phyloP scores from a whole-genome alignment of 1,140 invertebrate genomes.

The Caerostris darwini region DNA sequence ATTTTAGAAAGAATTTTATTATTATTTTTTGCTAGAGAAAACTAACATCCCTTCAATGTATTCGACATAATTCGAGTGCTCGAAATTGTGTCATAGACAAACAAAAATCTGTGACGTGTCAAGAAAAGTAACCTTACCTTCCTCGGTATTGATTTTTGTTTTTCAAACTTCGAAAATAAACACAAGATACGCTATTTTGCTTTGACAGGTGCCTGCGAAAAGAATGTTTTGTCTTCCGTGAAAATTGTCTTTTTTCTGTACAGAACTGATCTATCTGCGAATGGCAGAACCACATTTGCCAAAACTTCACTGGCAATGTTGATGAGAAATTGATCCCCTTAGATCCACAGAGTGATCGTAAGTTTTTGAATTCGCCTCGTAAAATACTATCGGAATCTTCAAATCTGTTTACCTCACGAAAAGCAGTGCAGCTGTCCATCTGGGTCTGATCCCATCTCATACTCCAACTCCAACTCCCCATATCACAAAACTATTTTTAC shows the following conservation, averaged over 20 bases:
- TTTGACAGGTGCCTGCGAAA: constrained; percentile 69
- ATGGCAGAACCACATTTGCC: constrained; percentile 68
- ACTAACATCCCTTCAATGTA: neutral
- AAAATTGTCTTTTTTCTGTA: constrained; percentile 62
- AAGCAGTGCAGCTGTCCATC: constrained; percentile 63
- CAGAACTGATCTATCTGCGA: constrained; percentile 66
- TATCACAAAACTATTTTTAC: constrained; percentile 71
- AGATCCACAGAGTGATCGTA: constrained; percentile 72
- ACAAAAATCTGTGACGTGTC: constrained; percentile 47
- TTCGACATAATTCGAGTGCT: neutral
- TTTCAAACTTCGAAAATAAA: constrained; percentile 63
- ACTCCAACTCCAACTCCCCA: constrained; percentile 65
- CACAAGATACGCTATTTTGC: constrained; percentile 56
- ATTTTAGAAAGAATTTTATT: too few species aligned
- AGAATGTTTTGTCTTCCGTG: constrained; percentile 66
- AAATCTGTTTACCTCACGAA: constrained; percentile 76
- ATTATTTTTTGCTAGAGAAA: too few species aligned
- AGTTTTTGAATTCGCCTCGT: constrained; percentile 77
- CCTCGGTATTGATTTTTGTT: constrained; percentile 55
- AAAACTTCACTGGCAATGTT: constrained; percentile 73
- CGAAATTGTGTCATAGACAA: constrained; percentile 12
- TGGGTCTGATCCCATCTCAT: constrained; percentile 64
- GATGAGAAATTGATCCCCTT: constrained; percentile 77
- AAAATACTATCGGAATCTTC: constrained; percentile 75
- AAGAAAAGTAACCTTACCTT: constrained; percentile 47